phyloP scores from a whole-genome alignment of 2,888 invertebrate species.

The Cephus pygmeus region DNA sequence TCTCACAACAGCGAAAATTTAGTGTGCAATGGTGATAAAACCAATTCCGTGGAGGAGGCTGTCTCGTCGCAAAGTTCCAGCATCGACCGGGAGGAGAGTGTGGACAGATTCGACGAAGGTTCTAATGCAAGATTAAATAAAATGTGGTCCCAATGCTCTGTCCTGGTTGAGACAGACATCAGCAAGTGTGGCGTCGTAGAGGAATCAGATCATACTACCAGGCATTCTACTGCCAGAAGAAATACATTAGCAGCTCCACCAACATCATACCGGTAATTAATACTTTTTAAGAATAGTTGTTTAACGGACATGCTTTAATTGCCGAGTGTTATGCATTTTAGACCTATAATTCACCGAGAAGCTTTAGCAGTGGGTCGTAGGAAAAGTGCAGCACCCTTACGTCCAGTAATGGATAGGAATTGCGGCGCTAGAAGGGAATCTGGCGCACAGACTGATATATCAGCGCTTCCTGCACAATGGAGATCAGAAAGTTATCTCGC shows the following conservation, averaged over 20 bases:
- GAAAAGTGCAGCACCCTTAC: constrained; percentile 55
- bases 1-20: constrained; percentile 68
- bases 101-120: constrained; percentile 73
- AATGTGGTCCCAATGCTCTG: constrained; percentile 73
- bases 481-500: constrained; percentile 81
- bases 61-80: constrained; percentile 63
- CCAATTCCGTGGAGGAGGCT: constrained; percentile 63
- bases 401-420: constrained; percentile 60
- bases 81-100: constrained; percentile 71
- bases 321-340: constrained; percentile 27
- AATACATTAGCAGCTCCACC: constrained; percentile 78
- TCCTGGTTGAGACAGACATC: constrained; percentile 82
- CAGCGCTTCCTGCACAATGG: constrained; percentile 81
- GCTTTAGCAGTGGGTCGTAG: constrained; percentile 59
- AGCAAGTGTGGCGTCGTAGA: constrained; percentile 83
- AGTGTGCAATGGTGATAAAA: constrained; percentile 60
- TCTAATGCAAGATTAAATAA: constrained; percentile 67
- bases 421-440: constrained; percentile 69
- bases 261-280: constrained; percentile 70
- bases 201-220: constrained; percentile 69
- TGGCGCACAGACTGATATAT: constrained; percentile 81
- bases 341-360: constrained; percentile 68
- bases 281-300: neutral
- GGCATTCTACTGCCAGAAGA: constrained; percentile 67
- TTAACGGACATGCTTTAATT: neutral